These are phyloP conservation scores for Pantelozetes paolii DNA, from an alignment of 2,888 invertebrate species.

Conservation along the genomic window DNA sequence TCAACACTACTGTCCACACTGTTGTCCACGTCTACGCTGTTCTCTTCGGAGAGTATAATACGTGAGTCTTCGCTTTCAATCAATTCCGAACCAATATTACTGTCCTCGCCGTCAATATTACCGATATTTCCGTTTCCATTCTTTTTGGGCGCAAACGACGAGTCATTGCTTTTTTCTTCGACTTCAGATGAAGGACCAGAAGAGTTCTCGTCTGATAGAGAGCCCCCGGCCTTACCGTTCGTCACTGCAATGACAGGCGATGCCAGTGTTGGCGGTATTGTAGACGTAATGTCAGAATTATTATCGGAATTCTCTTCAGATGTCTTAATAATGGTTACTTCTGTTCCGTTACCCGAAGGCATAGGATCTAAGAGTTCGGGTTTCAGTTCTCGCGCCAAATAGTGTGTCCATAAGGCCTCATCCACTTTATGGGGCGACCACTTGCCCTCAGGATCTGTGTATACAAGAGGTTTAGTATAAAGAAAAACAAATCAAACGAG, in stretches of 20 bases:
- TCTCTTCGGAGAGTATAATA: slow-evolving; percentile 27
- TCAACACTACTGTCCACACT: slow-evolving; percentile 1
- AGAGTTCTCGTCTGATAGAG: slow-evolving; percentile 36
- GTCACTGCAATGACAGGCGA: neutral
- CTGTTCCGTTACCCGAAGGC: slow-evolving; percentile 53
- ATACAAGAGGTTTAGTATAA: slow-evolving; percentile 7
- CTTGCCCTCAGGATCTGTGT: slow-evolving; percentile 47
- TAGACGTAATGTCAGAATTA: slow-evolving; percentile 33
- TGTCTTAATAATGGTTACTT: neutral
- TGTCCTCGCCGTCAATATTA: slow-evolving; percentile 1
- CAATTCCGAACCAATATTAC: neutral
- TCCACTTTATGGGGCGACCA: slow-evolving; percentile 68
- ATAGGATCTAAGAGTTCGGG: slow-evolving; percentile 77
- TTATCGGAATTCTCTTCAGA: slow-evolving; percentile 31
- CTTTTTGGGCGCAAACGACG: neutral
- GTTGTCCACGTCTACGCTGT: slow-evolving; percentile 18
- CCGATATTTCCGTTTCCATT: slow-evolving; percentile 14
- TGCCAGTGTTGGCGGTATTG: neutral
- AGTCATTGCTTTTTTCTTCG: slow-evolving; percentile 35
- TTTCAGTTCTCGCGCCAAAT: slow-evolving; percentile 75
- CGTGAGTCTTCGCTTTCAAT: slow-evolving; percentile 31
- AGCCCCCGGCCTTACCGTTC: slow-evolving; percentile 28
- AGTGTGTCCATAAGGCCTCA: slow-evolving; percentile 87
- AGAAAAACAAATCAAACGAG: neutral
- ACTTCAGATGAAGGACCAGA: slow-evolving; percentile 33